Evolutionary conservation across 2,797 vertebrate species (phyloP).

Genomic region (Bovichtus variegatus): DNA sequence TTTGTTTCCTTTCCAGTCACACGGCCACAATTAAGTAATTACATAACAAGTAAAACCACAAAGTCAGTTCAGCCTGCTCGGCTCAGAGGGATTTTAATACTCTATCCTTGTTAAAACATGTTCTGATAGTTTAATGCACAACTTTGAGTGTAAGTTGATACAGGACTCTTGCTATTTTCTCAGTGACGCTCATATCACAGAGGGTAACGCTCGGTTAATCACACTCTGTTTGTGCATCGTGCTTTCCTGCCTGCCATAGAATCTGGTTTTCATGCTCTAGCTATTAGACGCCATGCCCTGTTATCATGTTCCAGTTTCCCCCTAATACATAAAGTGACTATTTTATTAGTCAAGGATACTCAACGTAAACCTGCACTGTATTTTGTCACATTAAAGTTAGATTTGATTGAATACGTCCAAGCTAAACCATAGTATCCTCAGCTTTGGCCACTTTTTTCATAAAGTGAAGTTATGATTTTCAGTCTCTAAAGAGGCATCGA

Average conservation of each 20-base stretch:
- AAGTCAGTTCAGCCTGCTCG: slow-evolving; percentile 31
- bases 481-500: slow-evolving; percentile 47
- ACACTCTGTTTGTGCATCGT: slow-evolving; percentile 67
- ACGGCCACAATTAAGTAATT: slow-evolving; percentile 57
- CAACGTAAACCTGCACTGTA: background rate
- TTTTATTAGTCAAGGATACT: slow-evolving; percentile 13
- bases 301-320: slow-evolving; percentile 30
- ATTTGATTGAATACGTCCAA: background rate
- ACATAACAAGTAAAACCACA: slow-evolving; percentile 59
- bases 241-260: slow-evolving; percentile 59
- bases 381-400: slow-evolving; percentile 14
- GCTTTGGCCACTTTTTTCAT: slow-evolving; percentile 12
- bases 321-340: slow-evolving; percentile 10
- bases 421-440: slow-evolving; percentile 6
- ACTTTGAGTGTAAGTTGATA: slow-evolving; percentile 59
- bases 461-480: slow-evolving; percentile 25
- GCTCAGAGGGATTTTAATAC: slow-evolving; percentile 39
- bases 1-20: slow-evolving; percentile 37
- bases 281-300: slow-evolving; percentile 55
- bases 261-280: slow-evolving; percentile 61
- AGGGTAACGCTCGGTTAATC: slow-evolving; percentile 58
- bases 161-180: slow-evolving; percentile 49
- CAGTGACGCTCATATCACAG: slow-evolving; percentile 49
- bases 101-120: slow-evolving; percentile 59
- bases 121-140: slow-evolving; percentile 55